Percentiles rank a stretch among this genome's conserved stretches.
Evolutionary conservation across 2,113 vertebrate species (phyloP).

Genomic region (Eurypyga helias): DNA sequence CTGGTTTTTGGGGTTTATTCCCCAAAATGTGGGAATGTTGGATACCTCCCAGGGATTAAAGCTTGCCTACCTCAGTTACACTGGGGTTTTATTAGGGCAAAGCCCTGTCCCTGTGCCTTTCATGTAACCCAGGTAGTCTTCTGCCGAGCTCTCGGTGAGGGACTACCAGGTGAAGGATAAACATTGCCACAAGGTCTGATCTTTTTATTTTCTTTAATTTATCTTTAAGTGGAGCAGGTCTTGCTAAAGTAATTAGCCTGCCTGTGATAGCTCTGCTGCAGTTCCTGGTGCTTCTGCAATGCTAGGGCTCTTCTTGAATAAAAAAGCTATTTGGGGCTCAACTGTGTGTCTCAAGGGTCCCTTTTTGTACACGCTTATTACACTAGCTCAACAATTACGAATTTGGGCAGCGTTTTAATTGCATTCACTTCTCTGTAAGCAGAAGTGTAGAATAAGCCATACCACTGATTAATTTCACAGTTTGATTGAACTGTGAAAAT

Average conservation of each 20-base stretch:
- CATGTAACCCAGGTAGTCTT: not conserved
- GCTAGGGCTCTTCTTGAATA: slow-evolving; percentile 35
- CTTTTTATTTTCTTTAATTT: not conserved
- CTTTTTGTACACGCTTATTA: not conserved
- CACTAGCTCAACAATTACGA: slow-evolving; percentile 21
- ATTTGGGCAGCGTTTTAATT: slow-evolving; percentile 40
- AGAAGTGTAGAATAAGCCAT: not conserved
- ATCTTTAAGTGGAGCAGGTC: slow-evolving; percentile 52
- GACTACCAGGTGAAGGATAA: not conserved
- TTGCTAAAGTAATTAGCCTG: slow-evolving; percentile 52
- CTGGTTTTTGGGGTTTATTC: not conserved
- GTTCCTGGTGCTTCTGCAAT: not conserved
- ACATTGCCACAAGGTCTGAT: not conserved
- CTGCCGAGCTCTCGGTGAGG: not conserved
- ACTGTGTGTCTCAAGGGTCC: not conserved
- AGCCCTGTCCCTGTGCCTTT: fast-evolving
- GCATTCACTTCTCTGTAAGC: not conserved
- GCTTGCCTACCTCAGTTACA: not conserved
- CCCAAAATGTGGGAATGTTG: not conserved
- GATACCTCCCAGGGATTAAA: not conserved
- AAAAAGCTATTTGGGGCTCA: slow-evolving; percentile 28
- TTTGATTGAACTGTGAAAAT: slow-evolving; percentile 41
- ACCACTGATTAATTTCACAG: slow-evolving; percentile 25
- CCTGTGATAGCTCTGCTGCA: not conserved
- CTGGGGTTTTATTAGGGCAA: not conserved